A percentile compares a stretch with the other conserved stretches of the same genome.
Conservation (phyloP, 2,797 vertebrate species). For the Glyptemys insculpta region DNA sequence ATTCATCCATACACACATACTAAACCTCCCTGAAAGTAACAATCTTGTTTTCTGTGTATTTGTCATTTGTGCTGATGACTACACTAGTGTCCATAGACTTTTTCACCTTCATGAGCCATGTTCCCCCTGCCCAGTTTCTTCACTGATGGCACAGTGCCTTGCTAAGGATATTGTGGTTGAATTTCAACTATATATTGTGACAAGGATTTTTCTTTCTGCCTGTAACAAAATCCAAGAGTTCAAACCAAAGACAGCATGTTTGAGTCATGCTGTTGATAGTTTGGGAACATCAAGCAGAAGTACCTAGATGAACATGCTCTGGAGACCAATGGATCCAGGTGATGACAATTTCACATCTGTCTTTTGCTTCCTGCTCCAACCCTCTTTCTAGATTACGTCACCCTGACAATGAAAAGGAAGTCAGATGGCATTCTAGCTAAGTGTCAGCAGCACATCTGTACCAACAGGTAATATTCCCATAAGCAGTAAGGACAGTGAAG, state of each 20-base stretch:
- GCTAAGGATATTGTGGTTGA: neutral
- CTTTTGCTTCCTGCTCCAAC: neutral
- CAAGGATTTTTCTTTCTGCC: neutral
- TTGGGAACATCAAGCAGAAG: neutral
- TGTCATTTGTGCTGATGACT: neutral
- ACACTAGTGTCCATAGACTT: neutral
- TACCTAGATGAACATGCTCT: neutral
- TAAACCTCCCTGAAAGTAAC: neutral
- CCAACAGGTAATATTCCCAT: constrained; percentile 54
- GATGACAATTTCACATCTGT: neutral
- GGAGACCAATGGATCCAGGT: neutral
- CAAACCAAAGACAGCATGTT: neutral
- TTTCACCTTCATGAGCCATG: fast-evolving
- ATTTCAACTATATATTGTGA: neutral
- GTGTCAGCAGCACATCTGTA: constrained; percentile 41
- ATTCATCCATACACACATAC: neutral
- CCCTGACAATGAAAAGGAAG: constrained; percentile 65
- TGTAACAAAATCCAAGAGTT: neutral
- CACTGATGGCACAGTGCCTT: neutral
- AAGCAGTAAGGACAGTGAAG: fast-evolving
- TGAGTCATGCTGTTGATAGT: neutral
- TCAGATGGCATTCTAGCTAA: constrained; percentile 49
- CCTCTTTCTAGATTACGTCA: constrained; percentile 32
- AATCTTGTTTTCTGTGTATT: fast-evolving
- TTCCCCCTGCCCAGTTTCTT: neutral